phyloP scores from a whole-genome alignment of 2,888 invertebrate genomes.

The Agriotes lineatus region DNA sequence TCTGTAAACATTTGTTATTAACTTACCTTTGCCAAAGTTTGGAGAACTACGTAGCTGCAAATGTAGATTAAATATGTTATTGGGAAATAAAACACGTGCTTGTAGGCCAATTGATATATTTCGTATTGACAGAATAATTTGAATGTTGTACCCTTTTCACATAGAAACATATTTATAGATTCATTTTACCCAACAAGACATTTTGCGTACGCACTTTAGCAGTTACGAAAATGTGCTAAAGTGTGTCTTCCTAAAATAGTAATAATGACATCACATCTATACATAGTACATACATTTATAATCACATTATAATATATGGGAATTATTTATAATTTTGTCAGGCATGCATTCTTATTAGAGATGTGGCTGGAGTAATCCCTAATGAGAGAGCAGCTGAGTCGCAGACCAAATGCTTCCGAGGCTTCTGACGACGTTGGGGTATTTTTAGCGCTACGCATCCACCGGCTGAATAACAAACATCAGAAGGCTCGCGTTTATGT shows the following conservation, averaged over 20 bases:
- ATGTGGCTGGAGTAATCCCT: slow-evolving; percentile 82
- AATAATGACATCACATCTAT: slow-evolving; percentile 56
- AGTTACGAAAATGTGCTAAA: slow-evolving; percentile 23
- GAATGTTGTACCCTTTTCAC: slow-evolving; percentile 66
- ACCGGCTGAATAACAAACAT: not conserved
- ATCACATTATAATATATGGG: slow-evolving; percentile 56
- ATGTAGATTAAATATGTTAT: no score
- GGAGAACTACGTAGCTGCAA: no score
- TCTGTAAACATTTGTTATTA: no score
- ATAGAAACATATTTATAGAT: slow-evolving; percentile 58
- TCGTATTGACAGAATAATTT: slow-evolving; percentile 66
- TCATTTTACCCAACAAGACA: slow-evolving; percentile 22
- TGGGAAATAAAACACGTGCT: slow-evolving; percentile 17
- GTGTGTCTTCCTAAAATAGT: slow-evolving; percentile 22
- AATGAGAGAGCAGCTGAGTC: slow-evolving; percentile 72
- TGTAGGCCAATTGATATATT: slow-evolving; percentile 67
- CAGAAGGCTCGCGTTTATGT: not conserved
- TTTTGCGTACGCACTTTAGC: slow-evolving; percentile 24
- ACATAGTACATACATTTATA: slow-evolving; percentile 61
- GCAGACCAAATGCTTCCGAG: slow-evolving; percentile 12
- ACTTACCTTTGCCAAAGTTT: no score
- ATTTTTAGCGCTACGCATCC: slow-evolving; percentile 6
- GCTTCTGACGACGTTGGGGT: slow-evolving; percentile 15
- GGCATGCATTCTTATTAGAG: slow-evolving; percentile 72
- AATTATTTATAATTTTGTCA: slow-evolving; percentile 46